Base-by-base conservation (phyloP, 2,888 invertebrate genomes). In the Drosophila helvetica region DNA sequence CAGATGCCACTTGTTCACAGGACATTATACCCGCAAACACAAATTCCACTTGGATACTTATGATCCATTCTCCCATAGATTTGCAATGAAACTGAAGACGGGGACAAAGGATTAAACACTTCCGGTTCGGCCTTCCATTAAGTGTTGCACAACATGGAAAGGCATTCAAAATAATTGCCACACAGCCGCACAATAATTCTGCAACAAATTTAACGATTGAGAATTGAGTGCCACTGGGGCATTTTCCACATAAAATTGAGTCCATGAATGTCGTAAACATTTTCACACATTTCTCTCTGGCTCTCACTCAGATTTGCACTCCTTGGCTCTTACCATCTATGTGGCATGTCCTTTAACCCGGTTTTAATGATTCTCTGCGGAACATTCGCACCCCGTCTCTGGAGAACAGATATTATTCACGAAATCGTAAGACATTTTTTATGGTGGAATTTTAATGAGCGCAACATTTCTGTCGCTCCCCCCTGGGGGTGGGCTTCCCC, bases 181-280 rank as follows among this genome's bases (percentile, higher is more conserved):
- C 12, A 9, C 10, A 9, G 12, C 25, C 62, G 22, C 19, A 61
- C 7, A 53, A 65, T 63, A 53, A 65, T 63, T 33, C n/a, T 8
- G 6, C 10, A 17, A 65, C 18, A 33, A 55, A 25, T 42, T 66
- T 63, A 55, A 66, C 38, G 64, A 48, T 19, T 48, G 27, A 5
- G 33, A 12, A 43, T 50, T 22, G 22, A 59, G 30, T 51, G 38
- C 17, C 25, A 3, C 30, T 7, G 18, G 7, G 30, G 12, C 50
- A 42, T 43, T 48, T 48, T 19, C 9, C 50, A 15, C 17, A 15
- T 2, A 8, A 17, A 43, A 54, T 30, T 12, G 47, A 22, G 62
- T 43, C 45, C 63, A 63, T 43, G 48, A 54, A 63, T 48, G 63
- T 65, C 63, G 65, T 66, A 63, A 63, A 66, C 63, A 66, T 66